phyloP scores from a whole-genome alignment of 30 jellyfish, hydroid and myxozoan genomes.

The Hydractinia echinata region DNA sequence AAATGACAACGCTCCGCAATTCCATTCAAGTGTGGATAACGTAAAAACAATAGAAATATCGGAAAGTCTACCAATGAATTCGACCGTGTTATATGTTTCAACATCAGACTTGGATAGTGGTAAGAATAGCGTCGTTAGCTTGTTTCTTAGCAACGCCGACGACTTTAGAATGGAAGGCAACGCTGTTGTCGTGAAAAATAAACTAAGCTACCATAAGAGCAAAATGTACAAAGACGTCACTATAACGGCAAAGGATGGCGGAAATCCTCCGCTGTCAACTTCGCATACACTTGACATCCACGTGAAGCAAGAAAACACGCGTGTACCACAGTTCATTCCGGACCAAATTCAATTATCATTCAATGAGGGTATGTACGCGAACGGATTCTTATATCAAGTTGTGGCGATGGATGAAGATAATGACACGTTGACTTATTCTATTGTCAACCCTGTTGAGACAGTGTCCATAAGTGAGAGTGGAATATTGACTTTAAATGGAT shows the following conservation, averaged over 20 bases:
- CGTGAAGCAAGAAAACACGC: background rate
- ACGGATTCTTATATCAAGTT: background rate
- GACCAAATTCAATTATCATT: background rate
- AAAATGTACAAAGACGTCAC: background rate
- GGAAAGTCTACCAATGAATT: background rate
- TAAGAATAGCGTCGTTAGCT: background rate
- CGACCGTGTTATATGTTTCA: background rate
- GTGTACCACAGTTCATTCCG: background rate
- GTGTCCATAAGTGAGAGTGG: background rate
- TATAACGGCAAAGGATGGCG: conserved; percentile 1
- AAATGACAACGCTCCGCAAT: background rate
- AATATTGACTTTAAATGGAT: background rate
- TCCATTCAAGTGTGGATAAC: background rate
- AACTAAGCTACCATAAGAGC: background rate
- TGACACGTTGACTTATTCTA: background rate
- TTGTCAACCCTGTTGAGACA: background rate
- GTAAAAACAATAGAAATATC: conserved; percentile 1
- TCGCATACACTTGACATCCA: background rate
- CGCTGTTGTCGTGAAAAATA: background rate
- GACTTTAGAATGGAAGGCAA: background rate
- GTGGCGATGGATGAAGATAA: conserved; percentile 3
- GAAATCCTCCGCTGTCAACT: background rate
- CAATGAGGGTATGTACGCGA: conserved; percentile 10
- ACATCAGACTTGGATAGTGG: conserved; percentile 12
- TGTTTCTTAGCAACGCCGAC: background rate